Evolutionary conservation across 1,140 invertebrate species (phyloP).

Genomic region (Ctenoplectra terminalis): DNA sequence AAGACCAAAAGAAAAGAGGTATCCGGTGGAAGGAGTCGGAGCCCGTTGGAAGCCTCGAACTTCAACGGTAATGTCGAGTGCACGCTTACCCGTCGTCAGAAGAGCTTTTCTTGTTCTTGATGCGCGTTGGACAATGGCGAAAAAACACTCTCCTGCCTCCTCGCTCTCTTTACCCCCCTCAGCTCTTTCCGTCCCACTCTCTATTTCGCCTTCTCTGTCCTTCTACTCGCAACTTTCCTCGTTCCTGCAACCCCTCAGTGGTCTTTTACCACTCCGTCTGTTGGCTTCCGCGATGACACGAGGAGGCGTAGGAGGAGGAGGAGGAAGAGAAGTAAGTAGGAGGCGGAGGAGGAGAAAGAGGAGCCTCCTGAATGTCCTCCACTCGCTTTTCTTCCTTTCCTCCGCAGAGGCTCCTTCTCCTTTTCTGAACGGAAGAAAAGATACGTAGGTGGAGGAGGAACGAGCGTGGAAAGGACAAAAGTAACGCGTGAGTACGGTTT

Average conservation of each 20-base stretch:
- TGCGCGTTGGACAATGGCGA: slow-evolving; percentile 75
- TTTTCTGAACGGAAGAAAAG: slow-evolving; percentile 51
- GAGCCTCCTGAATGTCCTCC: slow-evolving; percentile 55
- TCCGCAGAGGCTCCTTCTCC: slow-evolving; percentile 24
- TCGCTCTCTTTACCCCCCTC: not conserved
- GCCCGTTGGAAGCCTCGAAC: slow-evolving; percentile 59
- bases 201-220: not conserved
- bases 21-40: slow-evolving; percentile 55
- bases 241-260: slow-evolving; percentile 43
- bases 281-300: slow-evolving; percentile 51
- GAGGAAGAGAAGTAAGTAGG: not conserved
- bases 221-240: slow-evolving; percentile 34
- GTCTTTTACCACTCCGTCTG: slow-evolving; percentile 51
- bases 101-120: slow-evolving; percentile 77
- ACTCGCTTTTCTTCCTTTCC: slow-evolving; percentile 45
- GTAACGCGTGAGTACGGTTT: slow-evolving; percentile 57
- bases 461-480: slow-evolving; percentile 66
- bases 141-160: slow-evolving; percentile 64
- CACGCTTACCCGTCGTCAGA: slow-evolving; percentile 69
- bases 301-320: slow-evolving; percentile 1
- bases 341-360: not conserved
- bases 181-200: slow-evolving; percentile 7
- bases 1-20: slow-evolving; percentile 62
- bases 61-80: slow-evolving; percentile 66
- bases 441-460: slow-evolving; percentile 33